Evolutionary conservation across 2,113 vertebrate genomes (phyloP).

Genomic region (Anoplopoma fimbria): DNA sequence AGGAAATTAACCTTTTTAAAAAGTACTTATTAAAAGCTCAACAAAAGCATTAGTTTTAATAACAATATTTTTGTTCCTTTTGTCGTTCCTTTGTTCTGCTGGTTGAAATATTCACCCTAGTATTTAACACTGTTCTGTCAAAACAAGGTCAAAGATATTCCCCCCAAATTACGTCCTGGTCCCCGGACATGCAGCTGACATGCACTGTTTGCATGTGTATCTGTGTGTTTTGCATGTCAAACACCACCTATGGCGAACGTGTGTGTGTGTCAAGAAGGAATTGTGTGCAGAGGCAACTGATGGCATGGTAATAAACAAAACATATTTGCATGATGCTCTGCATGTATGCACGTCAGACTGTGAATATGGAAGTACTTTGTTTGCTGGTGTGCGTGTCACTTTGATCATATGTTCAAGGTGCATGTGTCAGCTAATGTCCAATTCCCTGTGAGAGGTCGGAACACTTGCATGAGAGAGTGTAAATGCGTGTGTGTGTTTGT

Average conservation of each 20-base stretch:
- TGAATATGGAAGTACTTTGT: constrained; percentile 56
- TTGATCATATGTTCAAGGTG: constrained; percentile 58
- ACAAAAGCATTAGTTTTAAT: neutral
- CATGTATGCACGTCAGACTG: constrained; percentile 28
- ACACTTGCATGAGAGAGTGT: constrained; percentile 54
- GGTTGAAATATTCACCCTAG: neutral
- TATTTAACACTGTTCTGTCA: neutral
- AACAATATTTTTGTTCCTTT: no score
- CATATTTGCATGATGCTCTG: constrained; percentile 52
- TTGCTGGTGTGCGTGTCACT: constrained; percentile 61
- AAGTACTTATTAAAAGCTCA: neutral
- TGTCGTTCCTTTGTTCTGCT: neutral
- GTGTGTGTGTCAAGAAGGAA: constrained; percentile 10
- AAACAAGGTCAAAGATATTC: constrained; percentile 31
- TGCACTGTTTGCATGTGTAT: constrained; percentile 10
- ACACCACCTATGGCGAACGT: constrained; percentile 17
- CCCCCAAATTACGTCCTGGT: constrained; percentile 12
- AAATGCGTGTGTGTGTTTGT: constrained; percentile 36
- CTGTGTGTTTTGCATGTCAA: constrained; percentile 48
- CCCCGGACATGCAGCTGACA: constrained; percentile 15
- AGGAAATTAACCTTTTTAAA: neutral
- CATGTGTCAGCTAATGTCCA: constrained; percentile 46
- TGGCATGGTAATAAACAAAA: constrained; percentile 61
- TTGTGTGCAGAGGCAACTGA: constrained; percentile 43
- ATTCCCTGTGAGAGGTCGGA: constrained; percentile 45